A percentile compares a stretch with the other conserved stretches of the same genome.
Evolutionary conservation across 2,888 invertebrate genomes (phyloP).

Genomic region (Phyllotreta striolata): DNA sequence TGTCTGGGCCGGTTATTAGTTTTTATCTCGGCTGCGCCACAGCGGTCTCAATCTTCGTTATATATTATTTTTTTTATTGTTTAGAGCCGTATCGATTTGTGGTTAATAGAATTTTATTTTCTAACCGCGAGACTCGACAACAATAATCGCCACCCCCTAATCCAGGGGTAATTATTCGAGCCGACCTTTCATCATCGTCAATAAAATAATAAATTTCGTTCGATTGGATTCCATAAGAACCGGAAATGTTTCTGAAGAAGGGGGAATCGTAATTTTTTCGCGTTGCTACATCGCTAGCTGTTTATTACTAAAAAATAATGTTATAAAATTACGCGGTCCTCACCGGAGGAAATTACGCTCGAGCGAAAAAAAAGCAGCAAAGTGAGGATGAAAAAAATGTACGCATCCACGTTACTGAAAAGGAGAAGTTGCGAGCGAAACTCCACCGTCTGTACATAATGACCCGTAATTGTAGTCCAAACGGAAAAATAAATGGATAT

Average conservation of each 20-base stretch:
- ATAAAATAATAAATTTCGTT: background rate
- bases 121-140: constrained; percentile 4
- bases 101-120: constrained; percentile 12
- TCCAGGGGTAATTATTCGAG: too few relatives aligned
- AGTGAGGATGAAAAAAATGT: background rate
- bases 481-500: constrained; percentile 53
- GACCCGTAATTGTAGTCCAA: constrained; percentile 45
- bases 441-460: constrained; percentile 37
- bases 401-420: too few relatives aligned
- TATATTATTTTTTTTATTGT: constrained; percentile 36
- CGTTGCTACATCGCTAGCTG: too few relatives aligned
- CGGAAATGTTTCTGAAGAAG: too few relatives aligned
- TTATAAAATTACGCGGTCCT: too few relatives aligned
- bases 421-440: too few relatives aligned
- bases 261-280: too few relatives aligned
- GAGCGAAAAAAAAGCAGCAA: background rate
- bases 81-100: constrained; percentile 22
- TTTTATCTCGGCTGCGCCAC: constrained; percentile 37
- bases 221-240: too few relatives aligned
- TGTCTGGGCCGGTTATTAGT: constrained; percentile 48
- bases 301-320: too few relatives aligned
- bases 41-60: constrained; percentile 35
- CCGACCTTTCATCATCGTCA: background rate
- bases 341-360: too few relatives aligned
- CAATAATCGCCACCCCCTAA: too few relatives aligned